Percentiles rank a stretch among this genome's conserved stretches.
Evolutionary conservation across 2,888 invertebrate species (phyloP).

Genomic region (Tetragonisca angustula): DNA sequence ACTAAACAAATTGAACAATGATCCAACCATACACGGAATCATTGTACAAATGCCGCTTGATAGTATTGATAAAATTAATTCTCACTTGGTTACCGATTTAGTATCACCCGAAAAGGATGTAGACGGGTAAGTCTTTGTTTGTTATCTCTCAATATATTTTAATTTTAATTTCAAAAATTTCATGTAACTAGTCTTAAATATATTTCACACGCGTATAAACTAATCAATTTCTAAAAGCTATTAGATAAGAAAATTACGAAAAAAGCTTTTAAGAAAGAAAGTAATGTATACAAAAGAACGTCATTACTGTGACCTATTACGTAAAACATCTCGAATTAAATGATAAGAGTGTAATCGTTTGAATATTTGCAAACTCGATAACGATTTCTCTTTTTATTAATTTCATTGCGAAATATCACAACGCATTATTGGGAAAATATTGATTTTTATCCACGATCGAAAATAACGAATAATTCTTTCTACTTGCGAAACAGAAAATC

Average conservation of each 20-base stretch:
- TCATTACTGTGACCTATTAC: conserved; percentile 57
- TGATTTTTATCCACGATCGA: not conserved
- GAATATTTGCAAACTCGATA: conserved; percentile 3
- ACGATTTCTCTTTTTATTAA: not conserved
- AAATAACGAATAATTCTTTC: not conserved
- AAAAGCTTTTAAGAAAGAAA: not conserved
- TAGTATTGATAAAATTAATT: conserved; percentile 91
- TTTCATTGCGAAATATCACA: not conserved
- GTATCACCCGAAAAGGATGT: conserved; percentile 97
- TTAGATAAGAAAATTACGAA: not conserved
- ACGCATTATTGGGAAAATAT: not conserved
- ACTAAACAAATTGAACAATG: conserved; percentile 91
- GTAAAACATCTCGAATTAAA: not conserved
- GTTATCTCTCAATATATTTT: not conserved
- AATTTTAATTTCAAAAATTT: no score
- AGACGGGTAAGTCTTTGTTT: conserved; percentile 90
- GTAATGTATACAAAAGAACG: not conserved
- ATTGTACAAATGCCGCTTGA: conserved; percentile 99
- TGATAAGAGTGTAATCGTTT: conserved; percentile 41
- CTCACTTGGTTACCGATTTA: conserved; percentile 93
- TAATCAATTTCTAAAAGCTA: not conserved
- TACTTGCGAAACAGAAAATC: not conserved
- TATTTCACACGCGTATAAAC: not conserved
- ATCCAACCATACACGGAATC: conserved; percentile 95
- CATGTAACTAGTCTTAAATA: not conserved